Evolutionary conservation across 92 coral and sea anemone species (phyloP).

Genomic region (Epizoanthus illoricatus): DNA sequence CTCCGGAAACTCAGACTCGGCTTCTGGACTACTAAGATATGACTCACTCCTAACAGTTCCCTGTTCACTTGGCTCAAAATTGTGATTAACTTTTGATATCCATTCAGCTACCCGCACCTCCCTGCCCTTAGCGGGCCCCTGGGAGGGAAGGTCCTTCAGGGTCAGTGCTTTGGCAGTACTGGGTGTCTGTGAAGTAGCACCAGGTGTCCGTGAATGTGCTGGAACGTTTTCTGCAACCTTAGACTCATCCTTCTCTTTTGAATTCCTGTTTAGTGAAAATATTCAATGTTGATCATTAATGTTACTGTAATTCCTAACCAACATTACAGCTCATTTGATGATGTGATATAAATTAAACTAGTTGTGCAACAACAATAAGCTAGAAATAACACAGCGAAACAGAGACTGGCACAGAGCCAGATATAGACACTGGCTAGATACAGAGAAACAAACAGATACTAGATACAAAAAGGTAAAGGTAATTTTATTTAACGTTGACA

Average conservation of each 20-base stretch:
- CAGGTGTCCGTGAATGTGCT: neutral
- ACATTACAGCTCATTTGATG: no score
- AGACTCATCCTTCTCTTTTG: neutral
- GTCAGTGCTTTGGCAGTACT: neutral
- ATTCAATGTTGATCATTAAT: no score
- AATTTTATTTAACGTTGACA: no score
- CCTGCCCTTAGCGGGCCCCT: conserved; percentile 17
- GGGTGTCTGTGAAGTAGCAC: neutral
- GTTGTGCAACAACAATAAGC: no score
- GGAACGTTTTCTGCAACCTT: neutral
- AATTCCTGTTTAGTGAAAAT: neutral
- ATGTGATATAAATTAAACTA: no score
- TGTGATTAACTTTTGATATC: conserved; percentile 63
- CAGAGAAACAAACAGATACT: no score
- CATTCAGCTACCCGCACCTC: conserved; percentile 65
- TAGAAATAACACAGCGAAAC: no score
- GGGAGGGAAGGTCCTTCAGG: conserved; percentile 13
- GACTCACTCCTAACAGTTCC: conserved; percentile 52
- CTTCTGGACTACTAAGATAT: neutral
- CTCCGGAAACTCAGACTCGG: conserved; percentile 12
- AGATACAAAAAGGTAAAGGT: no score
- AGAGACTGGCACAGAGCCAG: no score
- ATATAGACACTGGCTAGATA: no score
- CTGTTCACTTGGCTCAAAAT: conserved; percentile 74
- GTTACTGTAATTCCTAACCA: no score